Evolutionary conservation across 2,113 vertebrate genomes (phyloP).

Genomic region (Cephalopholis sonnerati): DNA sequence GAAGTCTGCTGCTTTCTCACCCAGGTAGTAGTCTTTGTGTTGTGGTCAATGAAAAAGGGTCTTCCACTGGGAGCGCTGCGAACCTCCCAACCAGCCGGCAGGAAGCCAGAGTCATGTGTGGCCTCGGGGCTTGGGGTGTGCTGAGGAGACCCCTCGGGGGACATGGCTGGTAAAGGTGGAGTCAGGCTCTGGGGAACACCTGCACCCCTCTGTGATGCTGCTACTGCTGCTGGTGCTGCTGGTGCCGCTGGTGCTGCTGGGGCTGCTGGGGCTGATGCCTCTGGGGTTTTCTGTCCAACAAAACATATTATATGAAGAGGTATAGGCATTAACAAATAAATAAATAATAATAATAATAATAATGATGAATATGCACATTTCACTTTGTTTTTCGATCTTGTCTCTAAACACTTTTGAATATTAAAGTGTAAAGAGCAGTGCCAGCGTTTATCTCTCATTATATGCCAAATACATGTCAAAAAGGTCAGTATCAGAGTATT

Average conservation of each 20-base stretch:
- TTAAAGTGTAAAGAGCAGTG: no score
- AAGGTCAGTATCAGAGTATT: no score
- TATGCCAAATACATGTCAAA: no score
- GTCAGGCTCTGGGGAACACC: slow-evolving; percentile 72
- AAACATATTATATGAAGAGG: background rate
- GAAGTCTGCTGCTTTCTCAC: slow-evolving; percentile 78
- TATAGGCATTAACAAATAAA: no score
- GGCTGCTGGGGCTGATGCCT: slow-evolving; percentile 53
- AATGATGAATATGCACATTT: no score
- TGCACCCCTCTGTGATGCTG: slow-evolving; percentile 38
- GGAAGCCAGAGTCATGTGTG: slow-evolving; percentile 83
- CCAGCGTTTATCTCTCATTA: no score
- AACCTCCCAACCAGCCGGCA: slow-evolving; percentile 95
- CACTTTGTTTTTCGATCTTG: no score
- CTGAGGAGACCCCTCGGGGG: slow-evolving; percentile 77
- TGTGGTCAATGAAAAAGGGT: slow-evolving; percentile 96
- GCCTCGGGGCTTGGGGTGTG: slow-evolving; percentile 74
- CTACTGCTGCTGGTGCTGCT: background rate
- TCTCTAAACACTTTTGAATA: no score
- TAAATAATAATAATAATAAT: no score
- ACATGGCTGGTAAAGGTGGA: slow-evolving; percentile 63
- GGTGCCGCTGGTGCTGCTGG: background rate
- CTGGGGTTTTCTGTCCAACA: slow-evolving; percentile 78
- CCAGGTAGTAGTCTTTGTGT: slow-evolving; percentile 96
- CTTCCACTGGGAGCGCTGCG: slow-evolving; percentile 92